Evolutionary conservation across 2,888 invertebrate species (phyloP).

Genomic region (Hedychridium roseum): DNA sequence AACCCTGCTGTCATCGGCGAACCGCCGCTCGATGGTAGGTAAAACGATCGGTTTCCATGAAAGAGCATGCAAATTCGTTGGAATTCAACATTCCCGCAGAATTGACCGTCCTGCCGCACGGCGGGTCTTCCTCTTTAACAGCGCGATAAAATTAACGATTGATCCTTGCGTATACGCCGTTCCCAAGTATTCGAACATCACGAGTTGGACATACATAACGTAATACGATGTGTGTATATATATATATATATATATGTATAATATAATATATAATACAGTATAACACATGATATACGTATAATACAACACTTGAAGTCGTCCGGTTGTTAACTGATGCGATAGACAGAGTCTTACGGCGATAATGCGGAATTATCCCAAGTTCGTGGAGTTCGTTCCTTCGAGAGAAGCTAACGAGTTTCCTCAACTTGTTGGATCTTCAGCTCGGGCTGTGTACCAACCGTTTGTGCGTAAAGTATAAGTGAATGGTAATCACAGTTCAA

Average conservation of each 20-base stretch:
- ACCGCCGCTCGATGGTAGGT: background rate
- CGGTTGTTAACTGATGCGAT: background rate
- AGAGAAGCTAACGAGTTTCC: no score
- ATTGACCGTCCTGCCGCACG: background rate
- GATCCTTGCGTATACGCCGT: background rate
- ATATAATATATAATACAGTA: conserved; percentile 29
- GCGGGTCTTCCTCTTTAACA: background rate
- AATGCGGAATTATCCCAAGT: background rate
- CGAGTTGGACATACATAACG: background rate
- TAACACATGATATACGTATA: background rate
- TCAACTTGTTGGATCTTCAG: no score
- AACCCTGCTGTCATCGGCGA: no score
- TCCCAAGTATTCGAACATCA: background rate
- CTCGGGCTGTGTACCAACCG: no score
- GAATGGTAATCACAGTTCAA: no score
- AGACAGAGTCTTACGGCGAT: background rate
- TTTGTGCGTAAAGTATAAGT: no score
- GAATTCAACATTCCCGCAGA: background rate
- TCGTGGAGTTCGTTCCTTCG: no score
- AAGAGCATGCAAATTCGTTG: background rate
- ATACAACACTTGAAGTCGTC: background rate
- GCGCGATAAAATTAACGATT: background rate
- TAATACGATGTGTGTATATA: conserved; percentile 26
- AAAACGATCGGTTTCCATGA: background rate
- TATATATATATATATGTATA: conserved; percentile 23